These are phyloP conservation scores for Zosterops lateralis DNA, from an alignment of 2,113 vertebrate genomes.

Conservation along the genomic window DNA sequence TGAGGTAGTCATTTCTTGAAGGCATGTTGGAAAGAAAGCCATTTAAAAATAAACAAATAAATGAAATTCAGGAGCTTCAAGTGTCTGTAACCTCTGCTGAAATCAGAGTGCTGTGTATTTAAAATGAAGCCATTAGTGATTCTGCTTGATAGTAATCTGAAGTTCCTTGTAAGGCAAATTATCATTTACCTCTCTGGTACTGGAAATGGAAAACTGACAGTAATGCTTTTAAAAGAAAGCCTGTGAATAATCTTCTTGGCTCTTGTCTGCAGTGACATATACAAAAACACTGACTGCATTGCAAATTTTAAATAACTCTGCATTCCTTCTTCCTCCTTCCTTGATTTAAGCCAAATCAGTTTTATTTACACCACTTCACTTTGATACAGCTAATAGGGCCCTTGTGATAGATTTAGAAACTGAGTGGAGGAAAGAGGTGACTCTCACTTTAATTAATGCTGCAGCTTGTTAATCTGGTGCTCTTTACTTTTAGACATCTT, in stretches of 20 bases:
- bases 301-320: background rate
- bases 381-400: constrained; percentile 1
- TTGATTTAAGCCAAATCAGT: background rate
- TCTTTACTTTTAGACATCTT: constrained; percentile 55
- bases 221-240: background rate
- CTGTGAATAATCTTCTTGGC: background rate
- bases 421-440: constrained; percentile 39
- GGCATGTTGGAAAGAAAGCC: background rate
- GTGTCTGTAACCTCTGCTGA: background rate
- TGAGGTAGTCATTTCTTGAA: background rate
- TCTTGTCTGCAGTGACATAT: background rate
- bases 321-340: background rate
- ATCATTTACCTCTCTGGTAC: background rate
- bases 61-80: background rate
- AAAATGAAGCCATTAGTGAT: background rate
- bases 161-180: constrained; percentile 13
- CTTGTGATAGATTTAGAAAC: constrained; percentile 41
- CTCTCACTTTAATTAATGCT: constrained; percentile 69
- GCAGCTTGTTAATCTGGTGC: constrained; percentile 52
- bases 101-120: background rate
- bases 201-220: constrained; percentile 14
- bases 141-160: background rate
- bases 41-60: background rate
- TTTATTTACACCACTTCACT: constrained; percentile 47
- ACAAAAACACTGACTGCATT: background rate